Evolutionary conservation across 2,888 invertebrate genomes (phyloP).

Genomic region (Epirrhoe alternata): DNA sequence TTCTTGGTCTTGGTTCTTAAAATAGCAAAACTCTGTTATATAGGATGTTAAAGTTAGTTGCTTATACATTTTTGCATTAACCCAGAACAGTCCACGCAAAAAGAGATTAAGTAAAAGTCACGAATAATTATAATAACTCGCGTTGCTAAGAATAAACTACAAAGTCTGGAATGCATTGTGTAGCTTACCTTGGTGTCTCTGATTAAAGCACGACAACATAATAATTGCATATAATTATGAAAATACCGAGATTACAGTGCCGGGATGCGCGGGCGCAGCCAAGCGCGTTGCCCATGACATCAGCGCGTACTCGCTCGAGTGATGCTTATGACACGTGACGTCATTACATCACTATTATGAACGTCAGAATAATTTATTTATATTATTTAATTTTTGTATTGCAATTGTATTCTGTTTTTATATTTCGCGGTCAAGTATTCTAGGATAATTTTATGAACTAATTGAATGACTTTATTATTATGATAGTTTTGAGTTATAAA

Average conservation of each 20-base stretch:
- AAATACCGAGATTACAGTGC: constrained; percentile 31
- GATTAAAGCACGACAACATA: constrained; percentile 22
- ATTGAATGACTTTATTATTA: no score
- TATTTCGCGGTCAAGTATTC: background rate
- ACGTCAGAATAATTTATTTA: constrained; percentile 2
- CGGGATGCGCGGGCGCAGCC: constrained; percentile 38
- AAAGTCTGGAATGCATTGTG: constrained; percentile 13
- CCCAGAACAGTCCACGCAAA: no score
- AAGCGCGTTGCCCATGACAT: constrained; percentile 42
- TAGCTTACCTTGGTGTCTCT: constrained; percentile 24
- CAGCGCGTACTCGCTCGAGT: constrained; percentile 30
- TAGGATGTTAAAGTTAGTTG: no score
- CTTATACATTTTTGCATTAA: no score
- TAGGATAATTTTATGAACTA: no score
- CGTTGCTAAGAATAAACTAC: constrained; percentile 10
- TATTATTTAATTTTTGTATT: constrained; percentile 5
- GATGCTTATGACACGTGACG: constrained; percentile 18
- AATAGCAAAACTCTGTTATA: no score
- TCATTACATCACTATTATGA: constrained; percentile 15
- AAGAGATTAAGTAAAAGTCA: no score
- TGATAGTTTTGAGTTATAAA: no score
- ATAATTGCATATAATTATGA: constrained; percentile 30
- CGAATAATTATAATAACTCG: background rate
- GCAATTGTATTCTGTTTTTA: background rate
- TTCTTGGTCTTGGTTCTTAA: no score